phyloP scores from a whole-genome alignment of 2,113 vertebrate species.

The Sphaerodactylus townsendi region DNA sequence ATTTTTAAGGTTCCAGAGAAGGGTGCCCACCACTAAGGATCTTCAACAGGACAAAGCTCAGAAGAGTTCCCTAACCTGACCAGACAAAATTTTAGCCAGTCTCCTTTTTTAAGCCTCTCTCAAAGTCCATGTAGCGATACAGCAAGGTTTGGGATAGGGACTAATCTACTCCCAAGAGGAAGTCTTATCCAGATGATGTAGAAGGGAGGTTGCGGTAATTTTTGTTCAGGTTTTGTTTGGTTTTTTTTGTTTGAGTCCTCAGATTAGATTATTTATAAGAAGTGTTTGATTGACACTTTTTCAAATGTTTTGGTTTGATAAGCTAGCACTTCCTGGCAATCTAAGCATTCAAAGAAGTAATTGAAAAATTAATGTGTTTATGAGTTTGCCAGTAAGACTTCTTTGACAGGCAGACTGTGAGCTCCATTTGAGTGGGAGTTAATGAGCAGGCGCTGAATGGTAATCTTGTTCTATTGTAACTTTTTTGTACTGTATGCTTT shows the following conservation, averaged over 20 bases:
- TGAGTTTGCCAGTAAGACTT: background rate
- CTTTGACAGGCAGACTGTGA: background rate
- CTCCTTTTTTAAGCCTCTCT: too few relatives aligned
- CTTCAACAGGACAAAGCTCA: too few relatives aligned
- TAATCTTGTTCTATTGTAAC: background rate
- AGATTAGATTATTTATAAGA: background rate
- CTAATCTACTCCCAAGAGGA: too few relatives aligned
- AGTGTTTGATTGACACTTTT: background rate
- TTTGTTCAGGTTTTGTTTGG: background rate
- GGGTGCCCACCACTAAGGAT: background rate
- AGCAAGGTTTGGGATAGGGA: too few relatives aligned
- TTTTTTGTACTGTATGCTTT: background rate
- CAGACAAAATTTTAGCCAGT: too few relatives aligned
- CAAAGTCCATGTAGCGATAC: too few relatives aligned
- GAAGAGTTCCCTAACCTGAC: too few relatives aligned
- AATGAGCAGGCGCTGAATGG: background rate
- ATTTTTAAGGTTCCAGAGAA: background rate
- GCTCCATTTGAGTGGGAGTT: background rate
- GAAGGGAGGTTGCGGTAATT: too few relatives aligned
- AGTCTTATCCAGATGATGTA: too few relatives aligned
- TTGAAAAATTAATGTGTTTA: constrained; percentile 2
- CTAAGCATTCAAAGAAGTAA: background rate
- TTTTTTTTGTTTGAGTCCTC: background rate
- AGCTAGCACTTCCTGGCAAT: background rate
- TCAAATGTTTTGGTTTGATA: background rate